A percentile compares a stretch with the other conserved stretches of the same genome.
These are phyloP conservation scores for Rhagonycha fulva DNA, from an alignment of 2,888 invertebrate genomes.

Conservation along the genomic window DNA sequence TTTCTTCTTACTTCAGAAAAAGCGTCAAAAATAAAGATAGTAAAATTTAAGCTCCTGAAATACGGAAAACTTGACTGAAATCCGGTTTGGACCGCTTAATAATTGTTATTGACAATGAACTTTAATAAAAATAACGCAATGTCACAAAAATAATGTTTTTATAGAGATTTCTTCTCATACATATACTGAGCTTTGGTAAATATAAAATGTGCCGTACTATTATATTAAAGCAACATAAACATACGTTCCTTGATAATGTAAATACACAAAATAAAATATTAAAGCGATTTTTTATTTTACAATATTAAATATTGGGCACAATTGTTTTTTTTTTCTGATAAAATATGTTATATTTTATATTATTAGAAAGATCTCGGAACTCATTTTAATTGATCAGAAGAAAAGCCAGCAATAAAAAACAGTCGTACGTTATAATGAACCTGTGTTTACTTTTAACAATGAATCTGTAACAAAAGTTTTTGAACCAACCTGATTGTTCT, in stretches of 20 bases:
- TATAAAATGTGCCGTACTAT: neutral
- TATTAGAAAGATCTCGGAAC: neutral
- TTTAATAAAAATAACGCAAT: neutral
- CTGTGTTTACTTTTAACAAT: neutral
- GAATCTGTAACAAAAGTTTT: neutral
- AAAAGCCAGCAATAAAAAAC: neutral
- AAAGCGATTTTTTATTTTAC: too few species aligned
- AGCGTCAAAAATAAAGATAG: neutral
- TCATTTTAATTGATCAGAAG: neutral
- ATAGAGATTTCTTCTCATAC: neutral
- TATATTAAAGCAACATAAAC: neutral
- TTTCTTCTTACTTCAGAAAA: neutral
- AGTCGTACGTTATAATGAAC: neutral
- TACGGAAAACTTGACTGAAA: neutral
- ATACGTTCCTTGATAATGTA: too few species aligned
- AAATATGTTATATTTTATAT: neutral
- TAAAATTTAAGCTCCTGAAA: neutral
- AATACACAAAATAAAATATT: neutral
- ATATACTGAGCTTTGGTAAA: neutral
- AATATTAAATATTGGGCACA: neutral
- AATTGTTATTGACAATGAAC: neutral
- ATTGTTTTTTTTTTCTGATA: neutral
- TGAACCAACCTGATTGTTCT: constrained; percentile 30
- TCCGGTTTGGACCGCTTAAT: neutral
- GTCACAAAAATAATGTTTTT: neutral